These are phyloP conservation scores for Polia nebulosa DNA, from an alignment of 2,888 invertebrate genomes.

Conservation along the genomic window DNA sequence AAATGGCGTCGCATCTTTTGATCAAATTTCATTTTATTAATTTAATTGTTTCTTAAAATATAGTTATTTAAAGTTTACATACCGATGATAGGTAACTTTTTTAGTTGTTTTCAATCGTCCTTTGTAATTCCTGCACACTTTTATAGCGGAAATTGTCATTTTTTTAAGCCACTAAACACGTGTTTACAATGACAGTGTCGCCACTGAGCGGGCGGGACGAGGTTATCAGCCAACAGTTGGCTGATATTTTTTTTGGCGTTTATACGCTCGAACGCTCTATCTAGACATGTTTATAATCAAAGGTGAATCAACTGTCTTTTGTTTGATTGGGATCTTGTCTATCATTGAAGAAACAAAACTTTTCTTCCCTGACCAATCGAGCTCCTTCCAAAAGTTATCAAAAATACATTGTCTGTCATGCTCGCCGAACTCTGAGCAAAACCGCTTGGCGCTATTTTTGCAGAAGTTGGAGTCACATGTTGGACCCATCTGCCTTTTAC, in stretches of 20 bases:
- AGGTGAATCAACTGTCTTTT: constrained; percentile 1
- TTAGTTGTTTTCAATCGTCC: neutral
- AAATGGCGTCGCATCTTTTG: constrained; percentile 6
- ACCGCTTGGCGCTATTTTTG: no score
- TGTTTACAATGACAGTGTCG: constrained; percentile 17
- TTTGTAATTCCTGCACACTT: constrained; percentile 40
- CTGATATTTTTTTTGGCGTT: constrained; percentile 27
- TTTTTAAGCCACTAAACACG: constrained; percentile 2
- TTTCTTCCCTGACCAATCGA: no score
- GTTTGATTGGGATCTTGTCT: no score
- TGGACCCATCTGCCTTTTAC: no score
- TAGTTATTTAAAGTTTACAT: constrained; percentile 22
- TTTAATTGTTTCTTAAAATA: constrained; percentile 11
- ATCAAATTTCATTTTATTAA: constrained; percentile 7
- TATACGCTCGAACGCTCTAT: constrained; percentile 12
- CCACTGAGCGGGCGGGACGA: constrained; percentile 22
- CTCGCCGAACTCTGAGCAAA: no score
- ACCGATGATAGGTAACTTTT: constrained; percentile 28
- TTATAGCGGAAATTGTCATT: constrained; percentile 38
- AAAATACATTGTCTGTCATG: no score
- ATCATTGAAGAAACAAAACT: no score
- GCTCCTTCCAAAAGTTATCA: no score
- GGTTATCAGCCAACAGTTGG: constrained; percentile 26
- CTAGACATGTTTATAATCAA: neutral
- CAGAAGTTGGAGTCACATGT: no score